Percentiles rank a stretch among this genome's conserved stretches.
phyloP scores from a whole-genome alignment of 2,888 invertebrate genomes.

The Nemapogon koenigi region DNA sequence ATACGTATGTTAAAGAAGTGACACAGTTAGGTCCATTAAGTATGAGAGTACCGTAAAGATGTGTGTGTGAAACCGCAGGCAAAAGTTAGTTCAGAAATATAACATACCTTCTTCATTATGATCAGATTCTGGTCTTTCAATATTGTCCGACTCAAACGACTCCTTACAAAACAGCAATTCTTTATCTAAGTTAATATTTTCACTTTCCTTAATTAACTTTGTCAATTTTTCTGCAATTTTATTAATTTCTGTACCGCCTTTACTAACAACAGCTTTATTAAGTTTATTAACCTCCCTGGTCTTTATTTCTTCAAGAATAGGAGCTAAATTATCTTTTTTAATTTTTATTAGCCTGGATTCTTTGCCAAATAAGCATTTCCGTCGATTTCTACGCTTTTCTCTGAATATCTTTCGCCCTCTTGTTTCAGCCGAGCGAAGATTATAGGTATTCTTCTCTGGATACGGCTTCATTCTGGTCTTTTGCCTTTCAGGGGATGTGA shows the following conservation, averaged over 20 bases:
- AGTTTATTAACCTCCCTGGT: slow-evolving; percentile 34
- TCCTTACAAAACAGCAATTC: slow-evolving; percentile 43
- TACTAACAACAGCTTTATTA: slow-evolving; percentile 18
- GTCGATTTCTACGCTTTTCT: background rate
- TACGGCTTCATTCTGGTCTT: slow-evolving; percentile 17
- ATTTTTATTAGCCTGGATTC: background rate
- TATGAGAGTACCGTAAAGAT: too few relatives aligned
- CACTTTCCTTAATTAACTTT: slow-evolving; percentile 32
- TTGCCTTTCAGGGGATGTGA: slow-evolving; percentile 25
- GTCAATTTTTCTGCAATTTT: slow-evolving; percentile 55
- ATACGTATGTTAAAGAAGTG: too few relatives aligned
- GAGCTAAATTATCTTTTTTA: slow-evolving; percentile 36
- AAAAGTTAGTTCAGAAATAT: too few relatives aligned
- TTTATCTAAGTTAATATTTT: slow-evolving; percentile 32
- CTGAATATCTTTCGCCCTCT: background rate
- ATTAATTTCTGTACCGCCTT: slow-evolving; percentile 41
- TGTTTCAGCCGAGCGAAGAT: background rate
- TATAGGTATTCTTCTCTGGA: slow-evolving; percentile 22
- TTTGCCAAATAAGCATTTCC: background rate
- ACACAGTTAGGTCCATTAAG: too few relatives aligned
- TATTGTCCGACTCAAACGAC: too few relatives aligned
- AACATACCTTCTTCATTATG: too few relatives aligned
- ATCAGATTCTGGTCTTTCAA: too few relatives aligned
- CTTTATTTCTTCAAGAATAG: slow-evolving; percentile 49
- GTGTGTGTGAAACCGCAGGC: too few relatives aligned